A percentile compares a stretch with the other conserved stretches of the same genome.
Conservation (phyloP, 2,113 vertebrate species). For the Hiodon alosoides region DNA sequence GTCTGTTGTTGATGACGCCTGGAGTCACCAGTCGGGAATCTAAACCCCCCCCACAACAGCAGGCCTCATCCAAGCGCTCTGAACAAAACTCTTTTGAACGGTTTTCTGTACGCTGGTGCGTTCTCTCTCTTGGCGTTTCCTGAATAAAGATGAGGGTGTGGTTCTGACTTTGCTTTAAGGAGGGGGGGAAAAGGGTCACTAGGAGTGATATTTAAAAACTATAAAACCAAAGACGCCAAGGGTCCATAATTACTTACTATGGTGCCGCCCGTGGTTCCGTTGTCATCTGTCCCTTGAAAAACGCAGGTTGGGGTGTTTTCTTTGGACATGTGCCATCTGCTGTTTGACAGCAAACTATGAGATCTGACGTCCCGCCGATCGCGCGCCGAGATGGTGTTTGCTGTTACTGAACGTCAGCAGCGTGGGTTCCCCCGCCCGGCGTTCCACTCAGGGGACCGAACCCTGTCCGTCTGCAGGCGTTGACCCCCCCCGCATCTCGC, state of each 20-base stretch:
- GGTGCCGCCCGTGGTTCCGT: too few species aligned
- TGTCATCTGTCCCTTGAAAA: too few species aligned
- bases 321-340: too few species aligned
- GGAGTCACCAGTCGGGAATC: not conserved
- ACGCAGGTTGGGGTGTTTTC: too few species aligned
- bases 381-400: too few species aligned
- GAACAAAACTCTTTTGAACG: not conserved
- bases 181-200: not conserved
- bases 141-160: constrained; percentile 9
- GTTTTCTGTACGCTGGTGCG: not conserved
- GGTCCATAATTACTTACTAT: too few species aligned
- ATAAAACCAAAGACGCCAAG: too few species aligned
- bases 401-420: too few species aligned
- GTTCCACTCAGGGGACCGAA: too few species aligned
- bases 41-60: not conserved
- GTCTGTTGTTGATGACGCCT: not conserved
- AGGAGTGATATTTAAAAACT: not conserved
- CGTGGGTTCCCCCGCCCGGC: too few species aligned
- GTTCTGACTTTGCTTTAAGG: not conserved
- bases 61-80: not conserved
- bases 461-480: too few species aligned
- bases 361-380: too few species aligned
- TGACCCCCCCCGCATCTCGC: not conserved
- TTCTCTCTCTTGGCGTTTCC: not conserved
- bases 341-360: not conserved